These are phyloP conservation scores for Carcina quercana DNA, from an alignment of 2,888 invertebrate species.

Conservation along the genomic window DNA sequence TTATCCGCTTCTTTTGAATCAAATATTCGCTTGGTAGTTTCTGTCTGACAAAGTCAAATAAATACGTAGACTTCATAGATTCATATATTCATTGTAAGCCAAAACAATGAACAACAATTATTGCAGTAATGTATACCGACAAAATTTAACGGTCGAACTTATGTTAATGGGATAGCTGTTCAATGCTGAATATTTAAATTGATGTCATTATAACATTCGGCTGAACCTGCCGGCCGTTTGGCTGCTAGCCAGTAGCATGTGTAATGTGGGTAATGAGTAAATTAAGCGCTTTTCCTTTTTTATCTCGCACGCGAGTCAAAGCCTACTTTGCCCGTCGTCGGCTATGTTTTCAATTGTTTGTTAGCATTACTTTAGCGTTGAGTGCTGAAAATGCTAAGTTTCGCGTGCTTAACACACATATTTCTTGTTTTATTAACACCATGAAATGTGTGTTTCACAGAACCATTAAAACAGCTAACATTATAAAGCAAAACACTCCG, in stretches of 20 bases:
- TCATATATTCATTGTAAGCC: neutral
- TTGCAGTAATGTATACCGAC: slow-evolving; percentile 60
- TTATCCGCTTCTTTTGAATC: no score
- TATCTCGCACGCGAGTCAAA: slow-evolving; percentile 46
- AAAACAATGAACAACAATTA: slow-evolving; percentile 60
- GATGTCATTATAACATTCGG: slow-evolving; percentile 74
- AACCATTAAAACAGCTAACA: slow-evolving; percentile 8
- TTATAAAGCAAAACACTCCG: slow-evolving; percentile 16
- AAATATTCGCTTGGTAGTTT: no score
- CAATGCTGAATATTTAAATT: slow-evolving; percentile 74
- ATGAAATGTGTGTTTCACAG: slow-evolving; percentile 4
- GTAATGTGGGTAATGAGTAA: slow-evolving; percentile 65
- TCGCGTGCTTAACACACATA: slow-evolving; percentile 21
- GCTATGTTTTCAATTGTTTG: slow-evolving; percentile 28
- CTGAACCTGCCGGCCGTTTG: slow-evolving; percentile 60
- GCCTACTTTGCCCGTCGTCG: slow-evolving; percentile 25
- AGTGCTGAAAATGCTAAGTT: slow-evolving; percentile 18
- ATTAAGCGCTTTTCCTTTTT: slow-evolving; percentile 49
- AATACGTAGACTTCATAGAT: neutral
- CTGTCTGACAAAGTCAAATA: no score
- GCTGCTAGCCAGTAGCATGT: slow-evolving; percentile 63
- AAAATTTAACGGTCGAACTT: slow-evolving; percentile 71
- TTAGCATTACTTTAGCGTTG: slow-evolving; percentile 22
- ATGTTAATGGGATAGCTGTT: slow-evolving; percentile 70
- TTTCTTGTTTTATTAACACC: slow-evolving; percentile 14